A percentile compares a stretch with the other conserved stretches of the same genome.
phyloP scores from a whole-genome alignment of 1,140 invertebrate species.

The Danaus plexippus region DNA sequence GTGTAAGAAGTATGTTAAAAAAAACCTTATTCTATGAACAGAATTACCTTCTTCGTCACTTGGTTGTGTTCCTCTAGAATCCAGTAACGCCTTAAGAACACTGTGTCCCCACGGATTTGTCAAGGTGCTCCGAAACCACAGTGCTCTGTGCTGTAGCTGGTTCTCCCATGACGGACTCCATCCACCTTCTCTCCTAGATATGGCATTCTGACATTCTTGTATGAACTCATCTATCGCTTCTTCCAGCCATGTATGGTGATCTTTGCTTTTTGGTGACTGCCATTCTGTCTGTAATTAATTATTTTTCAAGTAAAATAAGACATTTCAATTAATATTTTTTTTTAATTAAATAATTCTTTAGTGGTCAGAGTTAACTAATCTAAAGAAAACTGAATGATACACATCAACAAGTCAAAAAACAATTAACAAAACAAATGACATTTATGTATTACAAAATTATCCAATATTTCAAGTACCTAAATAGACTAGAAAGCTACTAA shows the following conservation, averaged over 20 bases:
- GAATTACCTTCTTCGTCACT: constrained; percentile 43
- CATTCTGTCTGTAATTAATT: constrained; percentile 48
- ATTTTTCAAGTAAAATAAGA: constrained; percentile 1
- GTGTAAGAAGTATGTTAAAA: background rate
- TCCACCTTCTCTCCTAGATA: constrained; percentile 20
- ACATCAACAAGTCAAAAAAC: too few species aligned
- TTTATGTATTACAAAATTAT: too few species aligned
- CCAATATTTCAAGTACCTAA: too few species aligned
- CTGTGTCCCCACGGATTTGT: constrained; percentile 61
- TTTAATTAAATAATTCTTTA: too few species aligned
- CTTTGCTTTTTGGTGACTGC: constrained; percentile 36
- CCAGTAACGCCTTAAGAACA: constrained; percentile 48
- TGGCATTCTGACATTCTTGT: constrained; percentile 24
- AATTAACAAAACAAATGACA: too few species aligned
- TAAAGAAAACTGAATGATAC: too few species aligned
- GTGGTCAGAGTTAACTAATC: too few species aligned
- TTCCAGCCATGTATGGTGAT: constrained; percentile 36
- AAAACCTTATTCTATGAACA: background rate
- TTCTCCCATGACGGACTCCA: constrained; percentile 35
- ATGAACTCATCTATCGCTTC: constrained; percentile 46
- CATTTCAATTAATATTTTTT: too few species aligned
- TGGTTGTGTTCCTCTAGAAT: constrained; percentile 29
- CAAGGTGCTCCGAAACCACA: constrained; percentile 43
- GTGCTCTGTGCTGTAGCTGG: constrained; percentile 32
- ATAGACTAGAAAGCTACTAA: too few species aligned